Percentiles rank a stretch among this genome's conserved stretches.
Conservation (phyloP, 2,113 vertebrate genomes). For the Macroglossus sobrinus region DNA sequence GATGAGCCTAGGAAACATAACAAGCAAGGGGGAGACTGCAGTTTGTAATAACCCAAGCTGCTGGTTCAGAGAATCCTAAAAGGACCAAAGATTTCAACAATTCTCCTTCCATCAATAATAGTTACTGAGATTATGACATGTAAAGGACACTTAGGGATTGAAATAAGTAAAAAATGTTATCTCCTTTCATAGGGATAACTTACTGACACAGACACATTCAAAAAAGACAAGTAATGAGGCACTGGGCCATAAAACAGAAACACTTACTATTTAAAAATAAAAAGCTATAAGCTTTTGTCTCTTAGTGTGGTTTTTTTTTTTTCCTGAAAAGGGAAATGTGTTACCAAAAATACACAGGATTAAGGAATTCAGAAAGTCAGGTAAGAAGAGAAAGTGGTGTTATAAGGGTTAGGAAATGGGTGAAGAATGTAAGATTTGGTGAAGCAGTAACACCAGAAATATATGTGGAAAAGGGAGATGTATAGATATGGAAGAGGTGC, state of each 20-base stretch:
- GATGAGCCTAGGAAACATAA: conserved; percentile 53
- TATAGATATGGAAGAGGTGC: not conserved
- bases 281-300: conserved; percentile 13
- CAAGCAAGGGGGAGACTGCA: not conserved
- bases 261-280: not conserved
- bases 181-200: not conserved
- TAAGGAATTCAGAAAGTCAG: not conserved
- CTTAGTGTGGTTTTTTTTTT: not conserved
- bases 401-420: not conserved
- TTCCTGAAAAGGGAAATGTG: not conserved
- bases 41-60: not conserved
- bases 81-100: not conserved
- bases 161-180: conserved; percentile 9
- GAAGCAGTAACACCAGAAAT: not conserved
- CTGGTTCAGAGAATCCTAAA: conserved; percentile 8
- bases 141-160: not conserved
- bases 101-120: not conserved
- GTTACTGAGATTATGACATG: not conserved
- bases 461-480: not conserved
- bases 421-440: not conserved
- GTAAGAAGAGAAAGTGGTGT: not conserved
- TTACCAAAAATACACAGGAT: not conserved
- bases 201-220: not conserved
- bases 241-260: not conserved
- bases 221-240: not conserved